phyloP scores from a whole-genome alignment of 2,888 invertebrate species.

The Anoncus sp. region DNA sequence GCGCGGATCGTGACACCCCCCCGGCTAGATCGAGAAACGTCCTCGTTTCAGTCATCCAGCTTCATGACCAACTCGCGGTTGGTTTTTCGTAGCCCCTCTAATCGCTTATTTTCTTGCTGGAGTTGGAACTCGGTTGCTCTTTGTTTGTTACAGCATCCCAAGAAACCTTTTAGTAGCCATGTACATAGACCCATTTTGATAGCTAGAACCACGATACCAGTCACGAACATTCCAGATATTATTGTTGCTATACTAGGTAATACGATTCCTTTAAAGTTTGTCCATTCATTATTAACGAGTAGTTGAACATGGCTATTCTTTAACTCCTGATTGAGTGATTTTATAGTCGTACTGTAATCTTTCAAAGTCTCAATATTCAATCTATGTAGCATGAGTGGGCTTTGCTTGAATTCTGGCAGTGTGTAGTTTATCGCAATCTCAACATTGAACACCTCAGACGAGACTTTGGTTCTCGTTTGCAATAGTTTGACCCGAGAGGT shows the following conservation, averaged over 20 bases:
- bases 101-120: no score
- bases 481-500: no score
- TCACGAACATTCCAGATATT: constrained; percentile 16
- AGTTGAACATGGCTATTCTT: constrained; percentile 11
- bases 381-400: constrained; percentile 7
- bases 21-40: constrained; percentile 15
- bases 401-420: background rate
- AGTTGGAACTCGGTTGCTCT: no score
- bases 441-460: background rate
- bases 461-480: constrained; percentile 7
- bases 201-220: background rate
- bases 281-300: constrained; percentile 29
- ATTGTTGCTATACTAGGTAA: constrained; percentile 12
- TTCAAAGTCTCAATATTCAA: constrained; percentile 19
- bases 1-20: no score
- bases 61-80: constrained; percentile 7
- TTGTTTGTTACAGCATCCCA: constrained; percentile 18
- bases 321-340: background rate
- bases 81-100: no score
- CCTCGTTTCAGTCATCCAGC: no score
- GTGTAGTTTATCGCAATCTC: constrained; percentile 6
- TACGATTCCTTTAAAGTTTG: no score
- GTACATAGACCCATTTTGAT: constrained; percentile 23
- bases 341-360: constrained; percentile 27
- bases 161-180: background rate